phyloP scores from a whole-genome alignment of 2,888 invertebrate genomes.

The Drosophila merina region DNA sequence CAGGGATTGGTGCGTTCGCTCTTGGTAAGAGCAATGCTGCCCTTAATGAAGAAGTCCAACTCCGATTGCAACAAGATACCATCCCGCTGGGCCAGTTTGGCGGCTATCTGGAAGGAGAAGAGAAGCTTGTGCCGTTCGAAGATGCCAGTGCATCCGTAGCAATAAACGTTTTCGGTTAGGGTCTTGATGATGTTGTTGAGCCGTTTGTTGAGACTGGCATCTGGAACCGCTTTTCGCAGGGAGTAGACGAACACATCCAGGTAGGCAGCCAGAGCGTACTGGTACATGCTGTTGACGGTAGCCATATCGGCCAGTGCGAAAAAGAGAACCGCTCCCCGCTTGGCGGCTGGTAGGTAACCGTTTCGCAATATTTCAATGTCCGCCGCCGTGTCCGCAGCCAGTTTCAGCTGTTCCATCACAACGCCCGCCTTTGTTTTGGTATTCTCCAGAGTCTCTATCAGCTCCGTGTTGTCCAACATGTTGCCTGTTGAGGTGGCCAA shows the following conservation, averaged over 20 bases:
- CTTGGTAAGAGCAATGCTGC: conserved; percentile 91
- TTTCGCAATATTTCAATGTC: conserved; percentile 94
- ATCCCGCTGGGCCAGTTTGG: conserved; percentile 90
- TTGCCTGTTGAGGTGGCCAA: conserved; percentile 94
- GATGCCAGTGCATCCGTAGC: conserved; percentile 96
- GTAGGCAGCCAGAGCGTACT: conserved; percentile 94
- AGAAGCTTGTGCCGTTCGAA: conserved; percentile 96
- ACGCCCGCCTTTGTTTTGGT: conserved; percentile 94
- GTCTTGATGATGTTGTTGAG: conserved; percentile 92
- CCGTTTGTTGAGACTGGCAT: conserved; percentile 90
- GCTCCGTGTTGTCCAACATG: conserved; percentile 95
- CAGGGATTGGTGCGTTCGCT: conserved; percentile 88
- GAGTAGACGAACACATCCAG: conserved; percentile 93
- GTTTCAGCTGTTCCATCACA: conserved; percentile 91
- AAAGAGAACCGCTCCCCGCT: conserved; percentile 94
- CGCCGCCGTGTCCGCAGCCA: conserved; percentile 90
- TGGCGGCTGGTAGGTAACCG: conserved; percentile 93
- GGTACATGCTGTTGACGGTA: conserved; percentile 95
- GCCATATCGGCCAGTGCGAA: conserved; percentile 96
- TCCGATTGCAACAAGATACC: conserved; percentile 87
- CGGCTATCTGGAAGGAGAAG: conserved; percentile 95
- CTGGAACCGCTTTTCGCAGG: conserved; percentile 92
- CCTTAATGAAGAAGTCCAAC: conserved; percentile 96
- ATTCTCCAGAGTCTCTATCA: conserved; percentile 93
- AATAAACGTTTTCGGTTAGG: conserved; percentile 94